Percentiles rank a stretch among this genome's conserved stretches.
Evolutionary conservation across 2,797 vertebrate genomes (phyloP).

Genomic region (Centroberyx gerrardi): DNA sequence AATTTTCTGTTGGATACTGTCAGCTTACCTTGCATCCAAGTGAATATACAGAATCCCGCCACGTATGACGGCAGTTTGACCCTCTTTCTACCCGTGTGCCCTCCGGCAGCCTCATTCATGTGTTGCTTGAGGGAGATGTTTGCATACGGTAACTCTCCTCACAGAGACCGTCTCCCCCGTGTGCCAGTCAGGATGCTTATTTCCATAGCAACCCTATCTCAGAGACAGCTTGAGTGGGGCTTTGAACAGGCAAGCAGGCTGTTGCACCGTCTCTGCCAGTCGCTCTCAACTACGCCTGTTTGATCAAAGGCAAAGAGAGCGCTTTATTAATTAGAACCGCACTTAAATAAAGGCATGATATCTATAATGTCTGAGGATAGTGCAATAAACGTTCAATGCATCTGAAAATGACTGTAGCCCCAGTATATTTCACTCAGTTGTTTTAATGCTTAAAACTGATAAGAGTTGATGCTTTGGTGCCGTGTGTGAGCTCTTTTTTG

Average conservation of each 20-base stretch:
- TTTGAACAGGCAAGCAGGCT: conserved; percentile 57
- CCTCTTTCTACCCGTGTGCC: conserved; percentile 13
- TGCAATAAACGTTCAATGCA: no score
- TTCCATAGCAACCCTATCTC: conserved; percentile 78
- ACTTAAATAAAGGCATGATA: not conserved
- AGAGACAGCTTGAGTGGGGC: conserved; percentile 46
- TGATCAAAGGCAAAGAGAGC: conserved; percentile 36
- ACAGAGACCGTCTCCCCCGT: conserved; percentile 44
- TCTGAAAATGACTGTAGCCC: not conserved
- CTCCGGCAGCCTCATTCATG: conserved; percentile 44
- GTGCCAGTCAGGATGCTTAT: conserved; percentile 58
- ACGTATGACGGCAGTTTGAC: conserved; percentile 23
- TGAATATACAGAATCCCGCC: conserved; percentile 21
- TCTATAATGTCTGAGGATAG: not conserved
- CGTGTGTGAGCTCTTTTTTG: not conserved
- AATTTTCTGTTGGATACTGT: conserved; percentile 9
- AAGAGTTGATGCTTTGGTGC: not conserved
- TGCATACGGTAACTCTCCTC: conserved; percentile 52
- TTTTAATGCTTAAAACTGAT: not conserved
- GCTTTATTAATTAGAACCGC: conserved; percentile 25
- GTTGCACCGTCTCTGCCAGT: conserved; percentile 35
- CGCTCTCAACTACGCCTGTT: conserved; percentile 25
- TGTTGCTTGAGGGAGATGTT: conserved; percentile 48
- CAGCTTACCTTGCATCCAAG: conserved; percentile 11
- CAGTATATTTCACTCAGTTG: not conserved